phyloP scores from a whole-genome alignment of 1,140 invertebrate genomes.

The Drosophila hydei region DNA sequence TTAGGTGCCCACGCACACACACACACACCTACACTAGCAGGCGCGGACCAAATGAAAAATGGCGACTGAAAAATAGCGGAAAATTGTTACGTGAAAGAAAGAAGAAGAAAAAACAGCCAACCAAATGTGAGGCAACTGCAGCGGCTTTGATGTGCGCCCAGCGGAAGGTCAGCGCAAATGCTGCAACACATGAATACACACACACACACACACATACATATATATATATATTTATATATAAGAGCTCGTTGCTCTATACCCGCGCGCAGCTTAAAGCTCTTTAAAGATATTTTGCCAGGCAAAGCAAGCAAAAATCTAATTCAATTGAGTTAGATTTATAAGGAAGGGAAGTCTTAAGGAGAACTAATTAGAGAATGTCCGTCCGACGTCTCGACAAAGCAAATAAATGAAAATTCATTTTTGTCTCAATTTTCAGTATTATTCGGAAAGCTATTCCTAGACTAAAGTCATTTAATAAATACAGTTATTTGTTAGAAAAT shows the following conservation, averaged over 20 bases:
- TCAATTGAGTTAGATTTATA: no score
- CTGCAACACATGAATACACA: constrained; percentile 11
- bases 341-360: no score
- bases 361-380: no score
- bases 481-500: no score
- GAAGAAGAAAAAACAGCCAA: constrained; percentile 6
- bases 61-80: constrained; percentile 58
- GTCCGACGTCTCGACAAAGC: no score
- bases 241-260: neutral
- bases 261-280: neutral
- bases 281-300: no score
- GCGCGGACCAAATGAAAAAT: constrained; percentile 65
- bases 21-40: constrained; percentile 12
- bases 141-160: constrained; percentile 51
- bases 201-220: constrained; percentile 5
- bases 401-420: no score
- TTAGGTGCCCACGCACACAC: constrained; percentile 64
- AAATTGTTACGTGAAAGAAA: constrained; percentile 42
- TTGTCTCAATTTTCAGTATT: no score
- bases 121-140: constrained; percentile 30
- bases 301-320: no score
- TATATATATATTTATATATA: neutral
- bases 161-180: constrained; percentile 36
- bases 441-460: no score
- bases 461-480: no score